Conservation (phyloP, 2,797 vertebrate genomes). For the Argyrosomus regius region DNA sequence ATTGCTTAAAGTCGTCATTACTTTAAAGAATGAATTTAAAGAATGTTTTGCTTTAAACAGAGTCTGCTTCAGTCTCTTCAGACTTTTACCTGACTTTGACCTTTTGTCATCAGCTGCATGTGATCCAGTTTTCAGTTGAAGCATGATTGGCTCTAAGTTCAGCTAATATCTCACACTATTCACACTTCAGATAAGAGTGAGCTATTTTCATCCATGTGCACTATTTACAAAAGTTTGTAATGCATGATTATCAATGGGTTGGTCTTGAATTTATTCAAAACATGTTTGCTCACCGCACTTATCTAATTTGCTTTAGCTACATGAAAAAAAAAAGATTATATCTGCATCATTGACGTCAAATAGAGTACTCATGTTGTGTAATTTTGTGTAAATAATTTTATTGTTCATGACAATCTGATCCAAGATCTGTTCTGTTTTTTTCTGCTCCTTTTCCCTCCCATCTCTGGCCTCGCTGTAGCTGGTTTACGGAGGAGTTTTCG, state of each 20-base stretch:
- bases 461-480: constrained; percentile 78
- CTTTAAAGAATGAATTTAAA: neutral
- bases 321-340: neutral
- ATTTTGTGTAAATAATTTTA: neutral
- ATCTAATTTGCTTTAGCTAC: neutral
- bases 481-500: constrained; percentile 95
- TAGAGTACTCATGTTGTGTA: constrained; percentile 6
- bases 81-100: constrained; percentile 3
- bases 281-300: constrained; percentile 29
- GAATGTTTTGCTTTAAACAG: neutral
- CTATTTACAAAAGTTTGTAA: constrained; percentile 46
- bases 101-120: constrained; percentile 65
- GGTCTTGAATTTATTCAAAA: constrained; percentile 18
- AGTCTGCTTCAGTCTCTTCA: constrained; percentile 5
- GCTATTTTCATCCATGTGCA: constrained; percentile 32
- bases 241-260: constrained; percentile 65
- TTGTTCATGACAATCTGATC: constrained; percentile 9
- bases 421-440: constrained; percentile 6
- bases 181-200: constrained; percentile 28
- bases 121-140: constrained; percentile 20
- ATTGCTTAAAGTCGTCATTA: constrained; percentile 1
- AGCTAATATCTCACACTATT: constrained; percentile 39
- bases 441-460: constrained; percentile 13
- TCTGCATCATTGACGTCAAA: constrained; percentile 29
- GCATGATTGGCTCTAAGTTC: constrained; percentile 52